Evolutionary conservation across 1,140 invertebrate genomes (phyloP).

Genomic region (Bradynema listronoti): DNA sequence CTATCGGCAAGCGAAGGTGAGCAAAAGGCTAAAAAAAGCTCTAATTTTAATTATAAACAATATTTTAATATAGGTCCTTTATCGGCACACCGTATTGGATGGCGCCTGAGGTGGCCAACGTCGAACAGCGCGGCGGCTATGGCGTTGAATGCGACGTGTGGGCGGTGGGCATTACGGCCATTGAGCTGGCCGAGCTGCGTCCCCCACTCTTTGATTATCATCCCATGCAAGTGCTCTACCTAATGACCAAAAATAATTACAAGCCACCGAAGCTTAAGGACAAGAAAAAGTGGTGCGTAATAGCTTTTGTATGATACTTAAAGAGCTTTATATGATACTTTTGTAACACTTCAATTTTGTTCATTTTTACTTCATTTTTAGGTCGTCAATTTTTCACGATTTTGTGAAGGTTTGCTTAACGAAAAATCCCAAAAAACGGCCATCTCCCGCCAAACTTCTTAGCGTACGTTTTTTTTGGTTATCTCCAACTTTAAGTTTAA

Average conservation of each 20-base stretch:
- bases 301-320: neutral
- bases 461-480: conserved; percentile 54
- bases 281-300: conserved; percentile 76
- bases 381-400: conserved; percentile 83
- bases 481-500: no score
- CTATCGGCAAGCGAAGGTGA: conserved; percentile 96
- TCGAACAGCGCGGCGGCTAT: conserved; percentile 96
- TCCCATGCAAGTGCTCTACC: conserved; percentile 81
- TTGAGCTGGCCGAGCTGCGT: conserved; percentile 94
- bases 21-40: no score
- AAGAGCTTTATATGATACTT: conserved; percentile 7
- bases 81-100: conserved; percentile 98
- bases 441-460: conserved; percentile 78
- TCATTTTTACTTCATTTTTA: conserved; percentile 58
- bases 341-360: conserved; percentile 4
- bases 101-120: conserved; percentile 82
- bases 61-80: no score
- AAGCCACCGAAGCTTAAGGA: conserved; percentile 94
- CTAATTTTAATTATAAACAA: no score
- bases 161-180: conserved; percentile 97
- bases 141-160: conserved; percentile 95
- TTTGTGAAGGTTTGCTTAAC: conserved; percentile 96
- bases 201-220: conserved; percentile 99
- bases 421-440: conserved; percentile 98
- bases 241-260: conserved; percentile 98